phyloP scores from a whole-genome alignment of 2,888 invertebrate species.

The Drosophila histrio region DNA sequence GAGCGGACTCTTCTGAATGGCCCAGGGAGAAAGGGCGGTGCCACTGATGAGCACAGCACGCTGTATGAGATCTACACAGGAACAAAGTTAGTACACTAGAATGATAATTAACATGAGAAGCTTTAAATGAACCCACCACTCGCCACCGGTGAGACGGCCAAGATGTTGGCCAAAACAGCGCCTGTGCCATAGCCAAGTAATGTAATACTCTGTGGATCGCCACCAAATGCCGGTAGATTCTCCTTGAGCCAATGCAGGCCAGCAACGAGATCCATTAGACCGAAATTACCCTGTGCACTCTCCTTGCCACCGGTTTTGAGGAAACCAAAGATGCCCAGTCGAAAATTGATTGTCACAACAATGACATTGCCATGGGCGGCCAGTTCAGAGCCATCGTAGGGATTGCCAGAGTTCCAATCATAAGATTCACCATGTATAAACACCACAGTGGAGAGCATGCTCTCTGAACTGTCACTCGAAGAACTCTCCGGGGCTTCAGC shows the following conservation, averaged over 20 bases:
- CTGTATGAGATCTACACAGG: constrained; percentile 90
- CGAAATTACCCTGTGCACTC: constrained; percentile 95
- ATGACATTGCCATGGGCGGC: constrained; percentile 96
- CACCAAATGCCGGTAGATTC: constrained; percentile 97
- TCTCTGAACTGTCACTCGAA: constrained; percentile 20
- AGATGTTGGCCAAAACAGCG: constrained; percentile 97
- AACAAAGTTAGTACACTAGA: background rate
- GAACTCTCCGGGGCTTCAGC: constrained; percentile 8
- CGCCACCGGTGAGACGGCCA: constrained; percentile 97
- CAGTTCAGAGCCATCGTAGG: constrained; percentile 97
- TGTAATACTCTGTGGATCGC: constrained; percentile 96
- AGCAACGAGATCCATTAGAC: constrained; percentile 95
- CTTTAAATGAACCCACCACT: constrained; percentile 88
- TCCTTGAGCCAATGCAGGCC: constrained; percentile 98
- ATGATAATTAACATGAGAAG: background rate
- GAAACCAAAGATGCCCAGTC: constrained; percentile 94
- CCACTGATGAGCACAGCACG: constrained; percentile 95
- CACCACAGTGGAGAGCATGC: constrained; percentile 90
- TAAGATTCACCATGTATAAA: constrained; percentile 98
- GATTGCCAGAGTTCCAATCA: constrained; percentile 98
- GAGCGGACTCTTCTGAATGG: constrained; percentile 93
- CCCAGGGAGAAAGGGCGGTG: constrained; percentile 96
- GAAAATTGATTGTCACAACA: constrained; percentile 96
- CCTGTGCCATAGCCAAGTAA: constrained; percentile 98
- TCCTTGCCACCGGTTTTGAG: constrained; percentile 95